phyloP scores from a whole-genome alignment of 2,113 vertebrate genomes.

The Meleagris gallopavo region DNA sequence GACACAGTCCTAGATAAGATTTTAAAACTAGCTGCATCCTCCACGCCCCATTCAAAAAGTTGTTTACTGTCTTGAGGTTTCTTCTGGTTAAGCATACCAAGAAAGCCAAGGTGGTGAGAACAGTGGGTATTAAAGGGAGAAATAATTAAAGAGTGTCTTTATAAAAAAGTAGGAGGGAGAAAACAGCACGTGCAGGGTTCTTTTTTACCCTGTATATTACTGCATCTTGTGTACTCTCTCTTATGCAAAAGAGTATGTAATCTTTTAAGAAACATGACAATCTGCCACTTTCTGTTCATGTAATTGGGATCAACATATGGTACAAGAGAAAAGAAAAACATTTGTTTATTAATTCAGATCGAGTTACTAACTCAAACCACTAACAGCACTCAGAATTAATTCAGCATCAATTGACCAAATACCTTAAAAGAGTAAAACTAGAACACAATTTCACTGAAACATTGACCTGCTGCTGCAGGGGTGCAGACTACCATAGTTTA shows the following conservation, averaged over 20 bases:
- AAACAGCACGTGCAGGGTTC: constrained; percentile 45
- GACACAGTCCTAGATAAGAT: constrained; percentile 42
- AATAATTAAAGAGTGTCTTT: constrained; percentile 66
- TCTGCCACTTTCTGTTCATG: constrained; percentile 76
- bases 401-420: constrained; percentile 68
- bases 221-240: constrained; percentile 68
- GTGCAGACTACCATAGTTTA: not conserved
- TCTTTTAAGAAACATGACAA: constrained; percentile 76
- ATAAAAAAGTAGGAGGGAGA: constrained; percentile 69
- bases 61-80: constrained; percentile 51
- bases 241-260: constrained; percentile 73
- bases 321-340: constrained; percentile 76
- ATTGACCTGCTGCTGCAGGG: not conserved
- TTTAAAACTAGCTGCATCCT: constrained; percentile 54
- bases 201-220: constrained; percentile 67
- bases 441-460: constrained; percentile 30
- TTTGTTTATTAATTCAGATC: constrained; percentile 81
- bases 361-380: constrained; percentile 73
- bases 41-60: constrained; percentile 49
- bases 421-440: constrained; percentile 52
- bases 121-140: constrained; percentile 35
- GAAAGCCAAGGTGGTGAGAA: constrained; percentile 48
- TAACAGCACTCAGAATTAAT: constrained; percentile 68
- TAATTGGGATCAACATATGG: constrained; percentile 76
- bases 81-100: constrained; percentile 39